These are phyloP conservation scores for Phyllotis vaccarum DNA, from an alignment of 2,797 vertebrate species.

Conservation along the genomic window DNA sequence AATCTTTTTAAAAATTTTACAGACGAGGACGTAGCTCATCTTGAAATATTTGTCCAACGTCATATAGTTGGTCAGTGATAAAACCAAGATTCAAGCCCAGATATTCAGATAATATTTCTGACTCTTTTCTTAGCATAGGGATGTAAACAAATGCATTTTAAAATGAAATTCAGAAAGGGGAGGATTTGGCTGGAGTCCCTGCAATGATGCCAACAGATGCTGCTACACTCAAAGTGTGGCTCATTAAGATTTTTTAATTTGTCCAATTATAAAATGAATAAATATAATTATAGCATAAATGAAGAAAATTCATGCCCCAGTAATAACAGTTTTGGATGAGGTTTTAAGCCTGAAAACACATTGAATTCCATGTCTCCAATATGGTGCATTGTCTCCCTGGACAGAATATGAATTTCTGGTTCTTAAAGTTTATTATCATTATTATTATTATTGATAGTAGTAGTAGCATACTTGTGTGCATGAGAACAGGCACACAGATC, in stretches of 20 bases:
- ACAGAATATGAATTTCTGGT: background rate
- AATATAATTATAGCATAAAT: conserved; percentile 51
- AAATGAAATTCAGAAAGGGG: conserved; percentile 35
- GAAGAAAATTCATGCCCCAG: background rate
- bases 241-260: conserved; percentile 47
- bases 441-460: background rate
- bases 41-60: conserved; percentile 8
- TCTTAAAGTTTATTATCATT: background rate
- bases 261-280: conserved; percentile 18
- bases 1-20: background rate
- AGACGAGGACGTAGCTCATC: background rate
- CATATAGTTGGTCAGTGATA: background rate
- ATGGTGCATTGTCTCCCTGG: background rate
- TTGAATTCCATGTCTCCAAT: background rate
- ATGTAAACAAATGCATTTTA: conserved; percentile 10
- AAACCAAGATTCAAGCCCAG: background rate
- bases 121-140: background rate
- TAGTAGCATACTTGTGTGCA: accelerated
- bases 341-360: conserved; percentile 21
- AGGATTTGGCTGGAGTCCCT: conserved; percentile 13
- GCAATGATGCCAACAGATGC: background rate
- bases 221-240: background rate
- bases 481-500: background rate
- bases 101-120: background rate
- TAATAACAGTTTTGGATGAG: background rate